phyloP scores from a whole-genome alignment of 2,888 invertebrate genomes.

The Lamellibrachia columna region DNA sequence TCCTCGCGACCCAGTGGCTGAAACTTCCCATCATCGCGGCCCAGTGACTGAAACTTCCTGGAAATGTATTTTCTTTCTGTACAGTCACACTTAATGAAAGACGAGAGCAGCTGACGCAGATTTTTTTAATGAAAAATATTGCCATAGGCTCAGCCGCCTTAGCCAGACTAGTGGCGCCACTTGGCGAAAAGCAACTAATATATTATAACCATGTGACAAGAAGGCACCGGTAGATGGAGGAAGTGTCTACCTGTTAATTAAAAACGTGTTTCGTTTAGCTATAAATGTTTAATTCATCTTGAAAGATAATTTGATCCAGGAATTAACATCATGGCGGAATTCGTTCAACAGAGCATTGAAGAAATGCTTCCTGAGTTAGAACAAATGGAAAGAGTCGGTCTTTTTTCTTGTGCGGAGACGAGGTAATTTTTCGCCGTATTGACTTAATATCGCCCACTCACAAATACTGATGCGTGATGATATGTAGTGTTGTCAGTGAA shows the following conservation, averaged over 20 bases:
- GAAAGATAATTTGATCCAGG: not conserved
- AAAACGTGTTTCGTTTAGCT: not conserved
- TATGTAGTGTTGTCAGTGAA: not conserved
- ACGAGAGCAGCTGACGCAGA: too few relatives aligned
- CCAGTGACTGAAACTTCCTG: too few relatives aligned
- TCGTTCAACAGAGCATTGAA: constrained; percentile 81
- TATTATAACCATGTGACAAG: not conserved
- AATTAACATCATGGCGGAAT: constrained; percentile 77
- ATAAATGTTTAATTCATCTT: not conserved
- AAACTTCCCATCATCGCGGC: too few relatives aligned
- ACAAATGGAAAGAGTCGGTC: constrained; percentile 77
- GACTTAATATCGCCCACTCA: constrained; percentile 1
- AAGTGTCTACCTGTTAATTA: not conserved
- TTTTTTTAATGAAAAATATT: too few relatives aligned
- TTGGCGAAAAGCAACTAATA: not conserved
- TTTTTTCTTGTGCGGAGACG: constrained; percentile 76
- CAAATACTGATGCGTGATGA: not conserved
- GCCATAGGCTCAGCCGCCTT: too few relatives aligned
- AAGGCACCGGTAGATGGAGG: not conserved
- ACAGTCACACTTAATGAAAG: too few relatives aligned
- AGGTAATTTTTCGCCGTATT: constrained; percentile 32
- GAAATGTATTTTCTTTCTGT: too few relatives aligned
- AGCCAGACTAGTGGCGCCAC: not conserved
- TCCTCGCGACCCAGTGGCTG: too few relatives aligned
- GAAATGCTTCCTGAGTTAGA: constrained; percentile 83